Evolutionary conservation across 1,140 invertebrate genomes (phyloP), one percentile per base, ranked within the genome.

Genomic region (Ceratina australensis): DNA sequence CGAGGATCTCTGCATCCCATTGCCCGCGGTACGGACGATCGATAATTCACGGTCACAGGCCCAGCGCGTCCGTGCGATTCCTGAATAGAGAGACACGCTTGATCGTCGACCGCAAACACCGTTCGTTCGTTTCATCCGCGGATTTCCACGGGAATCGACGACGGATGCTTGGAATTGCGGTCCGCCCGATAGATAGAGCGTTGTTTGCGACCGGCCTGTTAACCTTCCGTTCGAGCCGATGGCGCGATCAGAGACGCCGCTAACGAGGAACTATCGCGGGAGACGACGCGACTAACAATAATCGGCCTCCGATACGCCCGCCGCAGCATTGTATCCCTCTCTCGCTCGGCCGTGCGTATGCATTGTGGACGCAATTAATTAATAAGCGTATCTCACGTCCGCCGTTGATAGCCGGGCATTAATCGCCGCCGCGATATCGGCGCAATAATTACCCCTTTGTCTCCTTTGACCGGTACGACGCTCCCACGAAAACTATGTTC

Each of bases 361-460:
- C 65, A 12, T 42, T 42, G n/a, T 16, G 49, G 49, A 54, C 16
- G 28, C 65, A 77, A 59, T 82, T 82, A 83, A 84, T 84, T 84
- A 84, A 84, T 77, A 80, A 80, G 33, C 64, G 73, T 64, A 50
- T 56, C 24, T 52, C 64, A 28, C 28, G 49, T 24, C 61, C 52
- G 69, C 57, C 65, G 13, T 74, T 54, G 80, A 60, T 50, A 65
- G 52, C 52, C 56, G 57, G 26, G 42, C 69, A 80, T 84, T 76
- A 84, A 84, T 84, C 68, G 74, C 49, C 54, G 69, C 52, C 59
- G 22, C 74, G 81, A 49, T 59, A 52, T 47, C 59, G 33, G 10
- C 60, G 22, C 64, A 81, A 82, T 82, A 82, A 80, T 84, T 67
- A 80, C 54, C 28, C 42, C 81, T 83, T 80, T 75, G 77, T 83